Conservation (phyloP, 2,888 invertebrate species). For the Formica aserva region DNA sequence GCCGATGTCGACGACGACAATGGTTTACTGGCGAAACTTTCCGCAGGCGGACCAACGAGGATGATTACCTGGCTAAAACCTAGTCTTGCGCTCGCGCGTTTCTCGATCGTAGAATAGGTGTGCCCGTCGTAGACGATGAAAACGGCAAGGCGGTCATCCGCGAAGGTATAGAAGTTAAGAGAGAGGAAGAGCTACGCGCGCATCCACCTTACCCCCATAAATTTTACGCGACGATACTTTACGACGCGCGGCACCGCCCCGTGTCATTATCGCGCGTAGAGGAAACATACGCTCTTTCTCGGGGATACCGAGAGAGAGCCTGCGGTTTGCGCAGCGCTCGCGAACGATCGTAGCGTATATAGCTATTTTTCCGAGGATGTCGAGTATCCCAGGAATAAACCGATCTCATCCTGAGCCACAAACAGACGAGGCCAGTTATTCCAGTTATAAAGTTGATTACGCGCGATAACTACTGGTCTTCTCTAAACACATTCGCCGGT, state of each 20-base stretch:
- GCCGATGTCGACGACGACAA: background rate
- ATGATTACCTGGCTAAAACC: constrained; percentile 66
- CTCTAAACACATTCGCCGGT: constrained; percentile 3
- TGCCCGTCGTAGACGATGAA: constrained; percentile 59
- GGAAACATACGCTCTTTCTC: constrained; percentile 64
- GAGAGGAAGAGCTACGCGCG: constrained; percentile 29
- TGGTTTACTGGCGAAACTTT: constrained; percentile 34
- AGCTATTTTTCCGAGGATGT: constrained; percentile 58
- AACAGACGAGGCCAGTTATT: constrained; percentile 53
- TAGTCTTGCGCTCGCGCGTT: constrained; percentile 51
- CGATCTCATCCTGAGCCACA: constrained; percentile 39
- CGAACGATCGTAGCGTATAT: constrained; percentile 13
- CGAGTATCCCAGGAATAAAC: constrained; percentile 8
- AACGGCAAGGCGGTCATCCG: constrained; percentile 58
- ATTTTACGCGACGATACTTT: constrained; percentile 83
- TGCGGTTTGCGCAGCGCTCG: constrained; percentile 6
- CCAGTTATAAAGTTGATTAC: constrained; percentile 54
- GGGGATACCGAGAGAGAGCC: constrained; percentile 25
- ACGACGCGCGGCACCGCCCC: constrained; percentile 83
- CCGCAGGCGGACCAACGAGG: constrained; percentile 44
- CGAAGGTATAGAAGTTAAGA: constrained; percentile 52
- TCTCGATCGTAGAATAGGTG: constrained; percentile 63
- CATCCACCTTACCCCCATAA: constrained; percentile 79
- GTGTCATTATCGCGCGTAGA: constrained; percentile 82
- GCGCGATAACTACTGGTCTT: background rate